Base-by-base conservation (phyloP, 2,797 vertebrate species). In the Borostomias antarcticus region DNA sequence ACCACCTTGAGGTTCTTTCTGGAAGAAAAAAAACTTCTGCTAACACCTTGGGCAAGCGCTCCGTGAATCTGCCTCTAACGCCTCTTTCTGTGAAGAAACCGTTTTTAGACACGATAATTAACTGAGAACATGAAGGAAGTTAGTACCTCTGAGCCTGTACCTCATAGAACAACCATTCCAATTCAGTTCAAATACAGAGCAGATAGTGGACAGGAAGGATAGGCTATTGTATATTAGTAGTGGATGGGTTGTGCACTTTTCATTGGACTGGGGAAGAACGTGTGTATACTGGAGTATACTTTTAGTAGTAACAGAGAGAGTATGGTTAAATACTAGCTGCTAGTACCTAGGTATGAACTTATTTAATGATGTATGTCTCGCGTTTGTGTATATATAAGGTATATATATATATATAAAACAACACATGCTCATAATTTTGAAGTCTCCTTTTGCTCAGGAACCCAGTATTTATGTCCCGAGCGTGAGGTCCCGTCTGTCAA, bases 391-490 rank as follows among this genome's bases (percentile, higher is more conserved):
- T 66, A 58, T 70, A 47, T 66, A 57, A 62, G n/a, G n/a, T n/a
- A n/a, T n/a, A 70, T 79, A 50, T 70, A 70, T 70, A 75, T 77
- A 64, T 66, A 58, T 70, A 47, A 68, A 57, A 62, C 5, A 61
- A 68, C 30, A 17, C 53, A 32, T 73, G 74, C 21, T 75, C 25
- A 59, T 52, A 57, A n/a, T 58, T 72, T 67, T 47, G 77, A 65
- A 29, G 15, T 32, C 45, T 64, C 23, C 58, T 61, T 68, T 78
- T 74, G 76, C 88, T 89, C 88, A 90, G 89, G 88, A 89, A 84
- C 75, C 72, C 59, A 29, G 75, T 77, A 79, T 82, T 82, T 78
- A 74, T 78, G 63, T 84, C 65, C 28, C 40, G 64, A 72, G 52
- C 51, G 30, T 23, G 48, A 60, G 50, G 33, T 57, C 66, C n/a